Evolutionary conservation across 2,888 invertebrate genomes (phyloP), one percentile per base, ranked within the genome.

Genomic region (Parnassius orleans): DNA sequence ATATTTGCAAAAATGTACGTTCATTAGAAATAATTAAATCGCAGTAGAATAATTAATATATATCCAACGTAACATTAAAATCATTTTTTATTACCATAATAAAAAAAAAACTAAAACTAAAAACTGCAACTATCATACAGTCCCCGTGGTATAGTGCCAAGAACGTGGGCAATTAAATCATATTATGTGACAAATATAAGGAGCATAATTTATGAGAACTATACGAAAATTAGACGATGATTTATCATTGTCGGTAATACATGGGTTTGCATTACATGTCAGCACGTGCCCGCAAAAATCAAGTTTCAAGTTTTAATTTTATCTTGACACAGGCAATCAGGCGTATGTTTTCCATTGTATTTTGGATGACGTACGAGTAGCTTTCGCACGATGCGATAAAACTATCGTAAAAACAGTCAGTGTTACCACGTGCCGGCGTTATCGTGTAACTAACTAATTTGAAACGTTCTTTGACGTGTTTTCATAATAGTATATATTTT

Each of bases 331-430:
- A 54, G 42, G 24, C 52, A 54, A 54, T 60, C 54, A 10, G 47
- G 11, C 44, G 54, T 54, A 55, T 60, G 54, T 60, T 55, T 54
- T 60, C 54, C 54, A 54, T 60, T 50, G 54, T 60, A 50, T 3
- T 10, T 11, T 43, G 48, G 10, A 33, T 53, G 60, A 60, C 60
- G 54, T 54, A n/a, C 7, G 24, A 24, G 24, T 24, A 33, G 53
- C 47, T 42, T 24, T 60, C 9, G 50, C 47, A 41, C 41, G 33
- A n/a, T 33, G 47, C 46, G 56, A 56, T 47, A 56, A 53, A 19
- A 15, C 10, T 10, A 9, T 51, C 33, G 51, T 24, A 10, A 9
- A 19, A 44, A 19, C 12, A 19, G 11, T 2, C 1, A 54, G 9
- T 44, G 54, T 54, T 44, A 44, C 54, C 54, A 54, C 15, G 54